Evolutionary conservation across 2,797 vertebrate genomes (phyloP).

Genomic region (Betta splendens): DNA sequence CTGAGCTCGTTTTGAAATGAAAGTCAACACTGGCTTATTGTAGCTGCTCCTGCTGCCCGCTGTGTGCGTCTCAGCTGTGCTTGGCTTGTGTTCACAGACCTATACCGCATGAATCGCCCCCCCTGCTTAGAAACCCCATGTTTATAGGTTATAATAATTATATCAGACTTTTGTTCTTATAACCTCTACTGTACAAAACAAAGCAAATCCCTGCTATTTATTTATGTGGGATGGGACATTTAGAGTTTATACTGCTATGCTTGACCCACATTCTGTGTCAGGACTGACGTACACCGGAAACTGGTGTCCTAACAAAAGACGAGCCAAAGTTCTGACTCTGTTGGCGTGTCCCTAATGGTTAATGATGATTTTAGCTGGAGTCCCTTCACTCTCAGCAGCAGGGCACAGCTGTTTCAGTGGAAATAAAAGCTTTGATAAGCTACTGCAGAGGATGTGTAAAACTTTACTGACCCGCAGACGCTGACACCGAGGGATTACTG

Average conservation of each 20-base stretch:
- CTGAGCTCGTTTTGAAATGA: conserved; percentile 44
- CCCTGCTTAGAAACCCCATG: too few species aligned
- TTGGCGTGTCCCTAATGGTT: neutral
- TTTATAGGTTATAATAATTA: neutral
- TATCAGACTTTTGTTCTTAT: neutral
- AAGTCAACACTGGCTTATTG: conserved; percentile 29
- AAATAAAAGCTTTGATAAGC: too few species aligned
- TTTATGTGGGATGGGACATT: neutral
- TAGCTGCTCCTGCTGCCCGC: conserved; percentile 27
- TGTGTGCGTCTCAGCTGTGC: conserved; percentile 8
- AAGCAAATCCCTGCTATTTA: neutral
- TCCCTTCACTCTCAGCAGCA: too few species aligned
- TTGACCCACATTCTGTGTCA: conserved; percentile 9
- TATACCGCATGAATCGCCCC: too few species aligned
- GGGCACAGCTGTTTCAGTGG: too few species aligned
- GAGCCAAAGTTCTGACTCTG: neutral
- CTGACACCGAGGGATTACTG: too few species aligned
- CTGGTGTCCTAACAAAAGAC: neutral
- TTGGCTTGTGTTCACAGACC: conserved; percentile 1
- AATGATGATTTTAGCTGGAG: too few species aligned
- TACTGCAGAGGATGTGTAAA: too few species aligned
- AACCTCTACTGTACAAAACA: neutral
- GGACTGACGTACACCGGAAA: neutral
- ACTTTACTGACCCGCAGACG: too few species aligned
- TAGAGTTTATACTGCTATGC: conserved; percentile 3